Base-by-base conservation (phyloP, 1,140 invertebrate species). In the Rhagoletis pomonella region DNA sequence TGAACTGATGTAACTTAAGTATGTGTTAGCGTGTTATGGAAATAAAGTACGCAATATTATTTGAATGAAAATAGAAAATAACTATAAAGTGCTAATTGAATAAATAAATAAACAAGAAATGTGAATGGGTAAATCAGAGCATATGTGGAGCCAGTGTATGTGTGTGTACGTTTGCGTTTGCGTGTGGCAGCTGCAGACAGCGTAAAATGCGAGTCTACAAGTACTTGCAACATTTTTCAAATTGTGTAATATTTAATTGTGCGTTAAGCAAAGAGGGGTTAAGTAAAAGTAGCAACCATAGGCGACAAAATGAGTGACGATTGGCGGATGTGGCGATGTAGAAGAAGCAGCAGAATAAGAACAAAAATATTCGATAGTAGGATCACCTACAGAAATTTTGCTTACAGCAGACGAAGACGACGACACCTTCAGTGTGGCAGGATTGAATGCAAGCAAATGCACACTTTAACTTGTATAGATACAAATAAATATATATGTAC, bases 181-280 rank as follows among this genome's bases (percentile, higher is more conserved):
- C 17, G n/a, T 81, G 73, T 55, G 47, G 47, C 73, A 81, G 73
- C 73, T 81, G 73, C 47, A 81, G 73, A 81, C 73, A 81, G 73
- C 73, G 47, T 55, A 81, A 81, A 81, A 81, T 81, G 73, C 47
- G 73, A 55, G 50, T 50, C 4, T 4, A 9, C 73, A 81, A 73
- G 73, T 29, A 10, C 73, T 81, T 81, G 50, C 73, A 81, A 81
- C 73, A 81, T 81, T 81, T 81, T 81, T 81, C 73, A n/a, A 81
- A 81, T 81, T 81, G 73, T 81, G 73, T 81, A 55, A 81, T 81
- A 81, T 81, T 81, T 81, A 81, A 81, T 81, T 81, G 73, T n/a
- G 73, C 73, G 42, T 81, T n/a, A 62, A 55, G 3, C 47, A 9
- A 3, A 55, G n/a, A n/a, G 47, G 47, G 73, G 73, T 29, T 81